Percentiles rank a stretch among this genome's conserved stretches.
Evolutionary conservation across 2,888 invertebrate genomes (phyloP).

Genomic region (Dromius quadrimaculatus): DNA sequence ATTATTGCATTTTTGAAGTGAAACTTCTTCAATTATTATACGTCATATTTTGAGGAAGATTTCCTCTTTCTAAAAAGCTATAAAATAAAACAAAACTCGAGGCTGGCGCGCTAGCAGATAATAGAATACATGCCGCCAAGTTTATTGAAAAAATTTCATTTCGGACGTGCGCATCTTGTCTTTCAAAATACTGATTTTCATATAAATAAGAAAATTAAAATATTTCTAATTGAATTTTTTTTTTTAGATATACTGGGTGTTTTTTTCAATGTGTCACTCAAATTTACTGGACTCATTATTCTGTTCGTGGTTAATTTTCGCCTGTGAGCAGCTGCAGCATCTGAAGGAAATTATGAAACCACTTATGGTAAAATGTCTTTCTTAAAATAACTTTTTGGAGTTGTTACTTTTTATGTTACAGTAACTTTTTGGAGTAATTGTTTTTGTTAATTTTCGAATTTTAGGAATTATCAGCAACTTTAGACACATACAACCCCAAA

Average conservation of each 20-base stretch:
- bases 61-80: no score
- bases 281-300: constrained; percentile 81
- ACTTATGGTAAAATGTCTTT: constrained; percentile 71
- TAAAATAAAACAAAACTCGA: no score
- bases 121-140: no score
- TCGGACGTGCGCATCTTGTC: no score
- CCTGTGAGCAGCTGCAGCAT: constrained; percentile 88
- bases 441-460: constrained; percentile 48
- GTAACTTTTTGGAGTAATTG: not conserved
- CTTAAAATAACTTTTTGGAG: not conserved
- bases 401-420: not conserved
- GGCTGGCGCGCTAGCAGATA: no score
- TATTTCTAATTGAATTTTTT: no score
- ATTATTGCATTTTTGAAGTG: no score
- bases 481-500: constrained; percentile 82
- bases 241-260: constrained; percentile 64
- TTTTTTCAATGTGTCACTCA: constrained; percentile 65
- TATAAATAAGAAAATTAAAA: no score
- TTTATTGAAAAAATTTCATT: no score
- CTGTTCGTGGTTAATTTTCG: constrained; percentile 87
- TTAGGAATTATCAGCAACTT: constrained; percentile 80
- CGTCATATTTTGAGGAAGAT: no score
- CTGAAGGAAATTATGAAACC: constrained; percentile 89
- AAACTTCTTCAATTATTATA: no score
- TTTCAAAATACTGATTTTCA: no score